These are phyloP conservation scores for Andrena fulva DNA, from an alignment of 2,888 invertebrate genomes.

Conservation along the genomic window DNA sequence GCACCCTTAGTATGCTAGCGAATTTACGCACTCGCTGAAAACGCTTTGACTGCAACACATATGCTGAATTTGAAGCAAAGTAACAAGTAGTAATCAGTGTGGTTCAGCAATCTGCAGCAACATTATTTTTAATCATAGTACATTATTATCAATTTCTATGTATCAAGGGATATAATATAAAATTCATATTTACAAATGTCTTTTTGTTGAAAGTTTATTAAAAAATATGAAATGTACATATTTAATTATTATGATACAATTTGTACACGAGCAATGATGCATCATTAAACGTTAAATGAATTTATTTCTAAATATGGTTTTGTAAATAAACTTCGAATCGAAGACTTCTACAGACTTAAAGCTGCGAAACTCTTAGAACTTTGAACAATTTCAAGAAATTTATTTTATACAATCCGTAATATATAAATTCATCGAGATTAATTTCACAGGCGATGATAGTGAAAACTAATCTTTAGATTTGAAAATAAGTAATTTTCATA, in stretches of 20 bases:
- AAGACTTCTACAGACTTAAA: neutral
- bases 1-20: no score
- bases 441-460: neutral
- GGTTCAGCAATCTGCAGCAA: no score
- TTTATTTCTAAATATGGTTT: conserved; percentile 7
- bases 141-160: no score
- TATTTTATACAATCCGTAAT: conserved; percentile 15
- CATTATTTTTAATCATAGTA: no score
- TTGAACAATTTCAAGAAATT: neutral
- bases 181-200: no score
- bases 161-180: no score
- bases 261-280: conserved; percentile 47
- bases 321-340: conserved; percentile 13
- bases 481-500: conserved; percentile 13
- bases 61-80: no score
- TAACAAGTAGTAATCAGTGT: no score
- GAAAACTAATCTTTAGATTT: conserved; percentile 26
- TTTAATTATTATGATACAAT: conserved; percentile 65
- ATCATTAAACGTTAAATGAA: conserved; percentile 9
- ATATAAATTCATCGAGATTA: conserved; percentile 11
- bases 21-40: no score
- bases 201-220: conserved; percentile 66
- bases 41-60: no score
- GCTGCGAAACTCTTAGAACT: neutral
- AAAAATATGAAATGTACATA: conserved; percentile 71